Percentiles rank a stretch among this genome's conserved stretches.
Conservation (phyloP, 2,888 invertebrate genomes). For the Cryptocheilus praepositus region DNA sequence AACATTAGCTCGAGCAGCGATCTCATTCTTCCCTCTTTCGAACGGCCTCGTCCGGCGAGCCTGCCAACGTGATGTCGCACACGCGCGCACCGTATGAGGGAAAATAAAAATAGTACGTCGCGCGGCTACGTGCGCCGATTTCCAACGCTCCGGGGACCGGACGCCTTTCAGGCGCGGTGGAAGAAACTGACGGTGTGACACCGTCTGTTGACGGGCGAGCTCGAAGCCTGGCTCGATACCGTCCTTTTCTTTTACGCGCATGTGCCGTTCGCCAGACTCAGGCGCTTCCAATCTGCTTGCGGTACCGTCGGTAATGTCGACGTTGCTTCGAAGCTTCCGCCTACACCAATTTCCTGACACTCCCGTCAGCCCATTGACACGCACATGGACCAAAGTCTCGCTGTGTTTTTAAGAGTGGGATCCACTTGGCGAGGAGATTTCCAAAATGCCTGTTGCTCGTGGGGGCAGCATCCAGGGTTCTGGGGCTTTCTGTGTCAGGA, state of each 20-base stretch:
- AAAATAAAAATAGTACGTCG: conserved; percentile 20
- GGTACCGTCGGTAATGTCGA: conserved; percentile 38
- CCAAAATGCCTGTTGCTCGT: too few relatives aligned
- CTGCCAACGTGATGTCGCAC: not conserved
- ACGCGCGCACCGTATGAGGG: conserved; percentile 12
- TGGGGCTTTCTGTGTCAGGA: too few relatives aligned
- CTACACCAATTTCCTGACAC: too few relatives aligned
- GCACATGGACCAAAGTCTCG: conserved; percentile 3
- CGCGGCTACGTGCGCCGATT: conserved; percentile 22
- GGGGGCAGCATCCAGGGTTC: too few relatives aligned
- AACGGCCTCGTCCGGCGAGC: conserved; percentile 12
- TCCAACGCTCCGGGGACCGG: conserved; percentile 30
- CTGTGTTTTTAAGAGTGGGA: not conserved
- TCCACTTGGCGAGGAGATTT: not conserved
- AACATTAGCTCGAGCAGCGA: not conserved
- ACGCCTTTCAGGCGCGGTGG: conserved; percentile 53
- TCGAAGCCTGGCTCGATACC: conserved; percentile 73
- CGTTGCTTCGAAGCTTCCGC: conserved; percentile 12
- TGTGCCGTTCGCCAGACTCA: conserved; percentile 51
- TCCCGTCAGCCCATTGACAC: not conserved
- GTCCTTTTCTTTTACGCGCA: conserved; percentile 66
- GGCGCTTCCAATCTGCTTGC: conserved; percentile 30
- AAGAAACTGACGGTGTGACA: conserved; percentile 54
- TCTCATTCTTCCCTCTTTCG: not conserved
- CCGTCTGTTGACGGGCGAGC: conserved; percentile 61